Evolutionary conservation across 1,140 invertebrate species (phyloP).

Genomic region (Anadara kagoshimensis): DNA sequence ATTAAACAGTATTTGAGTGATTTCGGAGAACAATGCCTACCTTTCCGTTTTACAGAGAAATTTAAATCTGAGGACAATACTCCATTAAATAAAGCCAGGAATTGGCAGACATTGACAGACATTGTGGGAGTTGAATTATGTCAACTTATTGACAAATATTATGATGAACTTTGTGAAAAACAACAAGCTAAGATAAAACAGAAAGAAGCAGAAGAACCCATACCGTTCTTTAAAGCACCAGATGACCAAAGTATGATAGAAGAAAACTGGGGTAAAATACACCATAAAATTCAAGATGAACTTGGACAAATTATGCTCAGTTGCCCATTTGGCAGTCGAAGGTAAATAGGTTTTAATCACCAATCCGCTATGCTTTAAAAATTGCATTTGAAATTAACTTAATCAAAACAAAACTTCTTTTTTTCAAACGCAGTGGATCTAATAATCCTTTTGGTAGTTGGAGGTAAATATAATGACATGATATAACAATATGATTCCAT

Average conservation of each 20-base stretch:
- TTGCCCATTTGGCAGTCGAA: slow-evolving; percentile 69
- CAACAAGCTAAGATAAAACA: slow-evolving; percentile 35
- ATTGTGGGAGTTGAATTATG: slow-evolving; percentile 51
- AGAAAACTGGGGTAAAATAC: slow-evolving; percentile 49
- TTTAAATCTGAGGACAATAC: slow-evolving; percentile 34
- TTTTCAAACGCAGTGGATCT: too few species aligned
- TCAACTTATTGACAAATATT: slow-evolving; percentile 44
- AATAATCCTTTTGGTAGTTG: too few species aligned
- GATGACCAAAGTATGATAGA: slow-evolving; percentile 18
- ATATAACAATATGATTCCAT: too few species aligned
- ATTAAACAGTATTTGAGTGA: slow-evolving; percentile 40
- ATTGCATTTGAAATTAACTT: too few species aligned
- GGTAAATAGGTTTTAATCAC: too few species aligned
- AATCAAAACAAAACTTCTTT: too few species aligned
- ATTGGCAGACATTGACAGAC: slow-evolving; percentile 59
- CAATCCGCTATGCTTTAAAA: too few species aligned
- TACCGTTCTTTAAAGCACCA: slow-evolving; percentile 46
- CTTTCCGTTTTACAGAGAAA: slow-evolving; percentile 50
- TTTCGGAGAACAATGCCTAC: slow-evolving; percentile 58
- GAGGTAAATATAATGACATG: too few species aligned
- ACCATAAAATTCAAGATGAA: slow-evolving; percentile 55
- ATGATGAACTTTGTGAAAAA: slow-evolving; percentile 35
- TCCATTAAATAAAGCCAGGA: slow-evolving; percentile 60
- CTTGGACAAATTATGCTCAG: slow-evolving; percentile 62
- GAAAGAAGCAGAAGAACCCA: slow-evolving; percentile 21